Percentiles rank a stretch among this genome's conserved stretches.
These are phyloP conservation scores for Hestina assimilis DNA, from an alignment of 1,140 invertebrate genomes.

Conservation along the genomic window DNA sequence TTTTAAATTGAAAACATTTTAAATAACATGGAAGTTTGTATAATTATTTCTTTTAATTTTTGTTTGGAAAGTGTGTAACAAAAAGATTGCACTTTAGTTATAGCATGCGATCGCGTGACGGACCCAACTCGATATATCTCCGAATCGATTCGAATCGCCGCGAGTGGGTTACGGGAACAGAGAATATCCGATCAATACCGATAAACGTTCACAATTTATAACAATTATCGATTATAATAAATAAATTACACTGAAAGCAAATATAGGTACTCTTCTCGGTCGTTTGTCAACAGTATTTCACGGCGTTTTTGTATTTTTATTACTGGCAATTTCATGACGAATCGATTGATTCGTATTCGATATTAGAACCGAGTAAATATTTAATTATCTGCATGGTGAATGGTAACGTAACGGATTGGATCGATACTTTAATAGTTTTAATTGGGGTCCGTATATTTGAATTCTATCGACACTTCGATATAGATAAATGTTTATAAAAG, in stretches of 20 bases:
- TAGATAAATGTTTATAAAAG: slow-evolving; percentile 19
- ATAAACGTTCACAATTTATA: slow-evolving; percentile 56
- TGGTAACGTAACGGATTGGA: slow-evolving; percentile 64
- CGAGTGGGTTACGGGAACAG: slow-evolving; percentile 54
- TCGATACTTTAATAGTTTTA: slow-evolving; percentile 59
- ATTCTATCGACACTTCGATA: slow-evolving; percentile 30
- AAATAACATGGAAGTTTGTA: not conserved
- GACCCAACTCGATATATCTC: slow-evolving; percentile 35
- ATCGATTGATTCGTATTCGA: slow-evolving; percentile 62
- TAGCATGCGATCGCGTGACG: slow-evolving; percentile 44
- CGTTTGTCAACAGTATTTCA: slow-evolving; percentile 68
- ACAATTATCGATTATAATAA: slow-evolving; percentile 65
- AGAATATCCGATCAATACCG: slow-evolving; percentile 39
- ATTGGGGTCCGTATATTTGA: slow-evolving; percentile 42
- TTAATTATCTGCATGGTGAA: slow-evolving; percentile 67
- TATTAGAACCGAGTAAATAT: slow-evolving; percentile 73
- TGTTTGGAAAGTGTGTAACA: slow-evolving; percentile 33
- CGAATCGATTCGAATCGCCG: slow-evolving; percentile 44
- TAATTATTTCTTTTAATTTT: no score
- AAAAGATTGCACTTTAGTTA: slow-evolving; percentile 41
- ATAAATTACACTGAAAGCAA: slow-evolving; percentile 48
- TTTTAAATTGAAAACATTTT: not conserved
- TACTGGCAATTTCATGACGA: slow-evolving; percentile 59
- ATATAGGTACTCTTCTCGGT: slow-evolving; percentile 54
- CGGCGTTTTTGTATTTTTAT: slow-evolving; percentile 57